A percentile compares a stretch with the other conserved stretches of the same genome.
These are phyloP conservation scores for Eurypyga helias DNA, from an alignment of 2,113 vertebrate species.

Conservation along the genomic window DNA sequence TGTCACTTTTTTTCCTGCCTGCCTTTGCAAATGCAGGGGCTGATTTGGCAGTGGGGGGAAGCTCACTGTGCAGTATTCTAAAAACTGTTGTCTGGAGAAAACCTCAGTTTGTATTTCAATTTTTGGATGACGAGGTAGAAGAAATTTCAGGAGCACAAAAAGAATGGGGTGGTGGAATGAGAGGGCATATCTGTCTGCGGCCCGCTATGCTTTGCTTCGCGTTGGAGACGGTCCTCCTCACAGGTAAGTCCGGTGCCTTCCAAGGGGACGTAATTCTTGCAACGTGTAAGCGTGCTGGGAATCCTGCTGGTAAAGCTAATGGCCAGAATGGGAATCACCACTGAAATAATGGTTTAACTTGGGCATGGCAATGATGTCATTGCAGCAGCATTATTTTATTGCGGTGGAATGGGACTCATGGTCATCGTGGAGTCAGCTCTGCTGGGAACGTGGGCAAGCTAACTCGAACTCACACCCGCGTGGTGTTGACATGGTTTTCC, in stretches of 20 bases:
- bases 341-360: no score
- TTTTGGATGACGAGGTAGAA: not conserved
- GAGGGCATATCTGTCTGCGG: slow-evolving; percentile 91
- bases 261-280: not conserved
- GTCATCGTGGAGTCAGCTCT: no score
- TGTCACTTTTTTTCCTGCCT: not conserved
- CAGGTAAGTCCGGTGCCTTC: slow-evolving; percentile 76
- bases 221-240: slow-evolving; percentile 92
- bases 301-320: no score
- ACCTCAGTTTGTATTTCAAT: no score
- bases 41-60: not conserved
- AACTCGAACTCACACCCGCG: not conserved
- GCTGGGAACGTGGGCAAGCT: no score
- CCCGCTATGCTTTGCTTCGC: slow-evolving; percentile 92
- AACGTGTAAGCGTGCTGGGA: not conserved
- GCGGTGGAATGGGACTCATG: no score
- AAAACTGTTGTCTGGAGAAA: no score
- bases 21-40: not conserved
- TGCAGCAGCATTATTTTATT: no score
- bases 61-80: no score
- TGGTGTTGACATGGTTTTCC: not conserved
- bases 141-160: slow-evolving; percentile 88
- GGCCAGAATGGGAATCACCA: no score
- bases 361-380: no score
- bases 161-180: slow-evolving; percentile 96